Percentiles rank a stretch among this genome's conserved stretches.
Conservation (phyloP, 2,888 invertebrate species). For the Amorpha juglandis region DNA sequence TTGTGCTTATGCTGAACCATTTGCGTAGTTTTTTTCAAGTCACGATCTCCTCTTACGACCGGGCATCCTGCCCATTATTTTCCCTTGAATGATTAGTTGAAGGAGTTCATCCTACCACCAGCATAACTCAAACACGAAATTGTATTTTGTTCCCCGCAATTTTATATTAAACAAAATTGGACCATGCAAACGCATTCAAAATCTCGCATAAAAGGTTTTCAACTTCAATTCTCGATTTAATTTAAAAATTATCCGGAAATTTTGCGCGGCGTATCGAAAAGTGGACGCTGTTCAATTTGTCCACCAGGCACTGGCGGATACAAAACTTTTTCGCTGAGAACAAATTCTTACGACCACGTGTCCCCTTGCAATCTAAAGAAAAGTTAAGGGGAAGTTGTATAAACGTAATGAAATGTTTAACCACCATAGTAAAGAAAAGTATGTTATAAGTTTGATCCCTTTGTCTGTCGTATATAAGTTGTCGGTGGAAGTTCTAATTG, state of each 20-base stretch:
- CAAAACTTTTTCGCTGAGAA: conserved; percentile 29
- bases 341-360: conserved; percentile 47
- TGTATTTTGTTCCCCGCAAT: background rate
- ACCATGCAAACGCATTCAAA: conserved; percentile 1
- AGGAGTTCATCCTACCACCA: too few relatives aligned
- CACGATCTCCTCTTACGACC: too few relatives aligned
- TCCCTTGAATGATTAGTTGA: too few relatives aligned
- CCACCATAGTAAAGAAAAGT: too few relatives aligned
- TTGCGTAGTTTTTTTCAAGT: too few relatives aligned
- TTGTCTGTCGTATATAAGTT: too few relatives aligned
- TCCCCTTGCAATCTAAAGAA: conserved; percentile 42
- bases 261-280: conserved; percentile 16
- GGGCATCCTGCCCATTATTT: too few relatives aligned
- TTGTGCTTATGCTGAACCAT: too few relatives aligned
- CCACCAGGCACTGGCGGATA: conserved; percentile 9
- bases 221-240: conserved; percentile 19
- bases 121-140: too few relatives aligned
- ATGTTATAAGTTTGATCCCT: background rate
- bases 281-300: conserved; percentile 10
- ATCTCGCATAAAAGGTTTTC: background rate
- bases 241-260: conserved; percentile 23
- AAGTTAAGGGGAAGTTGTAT: conserved; percentile 41
- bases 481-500: too few relatives aligned
- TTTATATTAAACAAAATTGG: background rate
- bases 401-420: background rate